Evolutionary conservation across 64 coral and sea anemone species (phyloP), one percentile per base, ranked within the genome.

Genomic region (Hydrozoanthus tunicans): DNA sequence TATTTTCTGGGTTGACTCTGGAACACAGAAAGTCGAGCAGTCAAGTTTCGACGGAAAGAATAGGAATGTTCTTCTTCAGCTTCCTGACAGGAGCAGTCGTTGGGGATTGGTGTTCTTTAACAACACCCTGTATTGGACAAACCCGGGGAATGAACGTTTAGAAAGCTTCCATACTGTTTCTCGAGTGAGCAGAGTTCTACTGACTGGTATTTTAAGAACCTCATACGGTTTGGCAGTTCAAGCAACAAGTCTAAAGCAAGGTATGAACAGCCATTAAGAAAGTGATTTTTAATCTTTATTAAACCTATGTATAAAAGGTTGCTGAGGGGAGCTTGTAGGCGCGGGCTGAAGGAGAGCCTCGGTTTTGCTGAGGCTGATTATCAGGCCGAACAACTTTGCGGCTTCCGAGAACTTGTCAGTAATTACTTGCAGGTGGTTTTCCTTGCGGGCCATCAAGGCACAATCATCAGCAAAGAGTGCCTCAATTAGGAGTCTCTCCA

Each of bases 101-200:
- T 58, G 66, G 83, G 83, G 83, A 6, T 25, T 86, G 64, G 54
- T 59, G n/a, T 86, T 72, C 59, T 86, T 73, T 11, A 32, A 86
- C 7, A 86, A 32, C 67, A 86, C 20, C n/a, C 53, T 86, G 83
- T 86, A 86, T 24, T 86, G 83, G 83, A 86, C 67, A 72, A 72
- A 86, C 56, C 66, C 83, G 59, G 57, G n/a, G 8, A 86, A 3
- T 3, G 83, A 72, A 70, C 23, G 83, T 59, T 3, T 86, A 72
- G 83, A 86, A 32, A 59, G 53, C 11, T 8, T 86, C 59, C 52
- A 86, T 57, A 15, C 73, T 10, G 14, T 15, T 57, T 72, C 66
- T 17, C 53, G 55, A 57, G 17, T 13, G 7, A 58, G 12, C 3
- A 86, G 24, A 13, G 59, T 68, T 3, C 20, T 86, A 43, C 20